phyloP scores from a whole-genome alignment of 2,888 invertebrate species.

The Antitype chi region DNA sequence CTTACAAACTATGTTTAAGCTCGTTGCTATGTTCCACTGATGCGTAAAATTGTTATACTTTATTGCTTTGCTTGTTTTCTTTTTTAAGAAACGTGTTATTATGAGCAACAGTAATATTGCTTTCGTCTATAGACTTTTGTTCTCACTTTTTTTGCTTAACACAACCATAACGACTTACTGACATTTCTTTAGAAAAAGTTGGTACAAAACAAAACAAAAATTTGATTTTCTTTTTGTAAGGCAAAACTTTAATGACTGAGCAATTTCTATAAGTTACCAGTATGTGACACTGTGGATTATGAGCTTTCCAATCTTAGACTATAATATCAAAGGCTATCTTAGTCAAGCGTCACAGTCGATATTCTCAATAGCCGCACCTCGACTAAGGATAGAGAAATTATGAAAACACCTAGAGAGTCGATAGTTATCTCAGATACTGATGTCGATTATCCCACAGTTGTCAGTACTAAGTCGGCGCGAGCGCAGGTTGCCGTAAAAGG shows the following conservation, averaged over 20 bases:
- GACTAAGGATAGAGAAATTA: slow-evolving; percentile 83
- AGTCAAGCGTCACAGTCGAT: slow-evolving; percentile 48
- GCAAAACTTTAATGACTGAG: slow-evolving; percentile 17
- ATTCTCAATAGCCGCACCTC: slow-evolving; percentile 69
- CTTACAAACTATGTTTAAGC: slow-evolving; percentile 74
- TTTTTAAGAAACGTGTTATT: slow-evolving; percentile 67
- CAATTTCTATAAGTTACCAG: slow-evolving; percentile 13
- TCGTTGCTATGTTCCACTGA: slow-evolving; percentile 75
- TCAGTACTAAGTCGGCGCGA: slow-evolving; percentile 81
- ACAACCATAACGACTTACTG: slow-evolving; percentile 12
- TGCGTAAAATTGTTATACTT: slow-evolving; percentile 75
- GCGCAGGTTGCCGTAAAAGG: slow-evolving; percentile 88
- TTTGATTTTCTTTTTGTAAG: slow-evolving; percentile 12
- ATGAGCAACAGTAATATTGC: slow-evolving; percentile 60
- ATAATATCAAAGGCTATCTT: slow-evolving; percentile 56
- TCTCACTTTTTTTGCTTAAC: slow-evolving; percentile 35
- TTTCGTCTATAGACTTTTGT: slow-evolving; percentile 47
- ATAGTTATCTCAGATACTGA: slow-evolving; percentile 82
- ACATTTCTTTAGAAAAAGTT: slow-evolving; percentile 36
- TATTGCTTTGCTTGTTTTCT: slow-evolving; percentile 70
- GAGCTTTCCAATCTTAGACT: slow-evolving; percentile 50
- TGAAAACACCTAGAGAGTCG: slow-evolving; percentile 83
- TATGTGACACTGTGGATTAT: slow-evolving; percentile 34
- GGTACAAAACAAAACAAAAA: background rate
- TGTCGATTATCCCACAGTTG: slow-evolving; percentile 88